These are phyloP conservation scores for Copidosoma floridanum DNA, from an alignment of 1,140 invertebrate species.

Conservation along the genomic window DNA sequence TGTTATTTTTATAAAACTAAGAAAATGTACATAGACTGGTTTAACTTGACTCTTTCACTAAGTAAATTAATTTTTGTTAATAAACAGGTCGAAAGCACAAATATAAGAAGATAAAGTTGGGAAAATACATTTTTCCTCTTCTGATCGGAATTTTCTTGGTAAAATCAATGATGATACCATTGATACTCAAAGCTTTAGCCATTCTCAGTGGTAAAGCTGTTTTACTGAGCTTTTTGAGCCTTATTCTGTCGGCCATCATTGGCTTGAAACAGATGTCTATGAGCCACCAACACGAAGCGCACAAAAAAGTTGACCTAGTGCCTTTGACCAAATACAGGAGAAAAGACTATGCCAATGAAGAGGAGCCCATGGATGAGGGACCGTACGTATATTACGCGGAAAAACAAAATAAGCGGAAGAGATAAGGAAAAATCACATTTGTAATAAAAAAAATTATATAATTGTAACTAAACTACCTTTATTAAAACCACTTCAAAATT, in stretches of 20 bases:
- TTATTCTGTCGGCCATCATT: constrained; percentile 56
- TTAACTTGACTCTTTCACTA: too few species aligned
- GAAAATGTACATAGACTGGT: too few species aligned
- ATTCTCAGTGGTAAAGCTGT: constrained; percentile 63
- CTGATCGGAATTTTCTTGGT: constrained; percentile 63
- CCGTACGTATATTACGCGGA: constrained; percentile 47
- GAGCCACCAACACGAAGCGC: constrained; percentile 20
- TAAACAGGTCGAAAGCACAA: constrained; percentile 41
- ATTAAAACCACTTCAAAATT: too few species aligned
- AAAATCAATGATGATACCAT: constrained; percentile 63
- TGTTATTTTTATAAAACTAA: too few species aligned
- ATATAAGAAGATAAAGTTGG: constrained; percentile 43
- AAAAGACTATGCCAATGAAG: constrained; percentile 42
- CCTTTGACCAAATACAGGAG: constrained; percentile 47
- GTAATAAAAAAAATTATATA: too few species aligned
- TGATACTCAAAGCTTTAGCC: constrained; percentile 64
- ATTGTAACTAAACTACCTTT: too few species aligned
- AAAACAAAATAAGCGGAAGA: constrained; percentile 29
- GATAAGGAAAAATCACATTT: too few species aligned
- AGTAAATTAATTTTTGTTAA: not conserved
- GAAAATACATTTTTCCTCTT: constrained; percentile 59
- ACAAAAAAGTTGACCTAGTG: constrained; percentile 39
- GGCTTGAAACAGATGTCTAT: constrained; percentile 44
- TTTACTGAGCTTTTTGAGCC: constrained; percentile 59
- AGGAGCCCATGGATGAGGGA: constrained; percentile 32